Evolutionary conservation across 2,888 invertebrate genomes (phyloP), one percentile per base, ranked within the genome.

Genomic region (Erpobdella octoculata): DNA sequence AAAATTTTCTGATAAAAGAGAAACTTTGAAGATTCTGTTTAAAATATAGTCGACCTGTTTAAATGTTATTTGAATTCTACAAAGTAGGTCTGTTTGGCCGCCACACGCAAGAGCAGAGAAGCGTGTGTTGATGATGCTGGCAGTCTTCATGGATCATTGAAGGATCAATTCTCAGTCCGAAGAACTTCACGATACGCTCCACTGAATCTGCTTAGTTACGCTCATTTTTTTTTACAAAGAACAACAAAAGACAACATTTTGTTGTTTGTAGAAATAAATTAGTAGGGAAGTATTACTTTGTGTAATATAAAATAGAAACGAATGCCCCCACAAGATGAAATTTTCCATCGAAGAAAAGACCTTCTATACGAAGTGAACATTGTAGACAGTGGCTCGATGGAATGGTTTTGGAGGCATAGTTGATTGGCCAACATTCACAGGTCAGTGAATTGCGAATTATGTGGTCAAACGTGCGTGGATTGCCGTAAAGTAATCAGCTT

Each of bases 401-500:
- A n/a, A n/a, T n/a, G n/a, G n/a, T n/a, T n/a, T n/a, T n/a, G n/a
- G n/a, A 21, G 53, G 53, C 53, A 62, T 35, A 62, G 62, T 62
- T 62, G 28, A 62, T 62, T 62, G 33, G 62, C n/a, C 31, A n/a
- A 35, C 21, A 31, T 1, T 62, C 33, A 53, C 62, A 31, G 62
- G 62, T 62, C 62, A 62, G 62, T 62, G 31, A 62, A 31, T 62
- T 62, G 35, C n/a, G 46, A 41, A 41, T 41, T 41, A n/a, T n/a
- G 62, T 35, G 62, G 62, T 62, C 62, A 62, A 18, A 62, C 35
- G 62, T 53, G 53, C 53, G 53, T 53, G 53, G 53, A n/a, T n/a
- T n/a, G n/a, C n/a, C n/a, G n/a, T n/a, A n/a, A n/a, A n/a, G n/a
- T n/a, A n/a, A n/a, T n/a, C n/a, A n/a, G n/a, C n/a, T n/a, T n/a